A percentile compares a stretch with the other conserved stretches of the same genome.
These are phyloP conservation scores for Meda fulgida DNA, from an alignment of 2,797 vertebrate species.

Conservation along the genomic window DNA sequence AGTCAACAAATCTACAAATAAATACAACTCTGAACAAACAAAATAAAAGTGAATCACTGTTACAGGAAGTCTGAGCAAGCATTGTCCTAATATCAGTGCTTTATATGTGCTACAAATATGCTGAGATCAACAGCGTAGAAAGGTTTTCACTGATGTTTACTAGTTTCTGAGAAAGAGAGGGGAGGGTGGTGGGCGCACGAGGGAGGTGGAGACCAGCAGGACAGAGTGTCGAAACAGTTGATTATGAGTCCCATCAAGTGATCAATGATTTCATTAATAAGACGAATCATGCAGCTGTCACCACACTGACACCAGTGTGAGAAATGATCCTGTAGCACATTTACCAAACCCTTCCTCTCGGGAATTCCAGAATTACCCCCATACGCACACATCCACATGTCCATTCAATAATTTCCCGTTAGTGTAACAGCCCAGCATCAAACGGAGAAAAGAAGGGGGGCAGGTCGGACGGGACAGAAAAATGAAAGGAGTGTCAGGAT, in stretches of 20 bases:
- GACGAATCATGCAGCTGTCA: slow-evolving; percentile 97
- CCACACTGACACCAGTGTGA: slow-evolving; percentile 90
- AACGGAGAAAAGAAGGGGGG: slow-evolving; percentile 48
- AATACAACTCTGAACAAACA: background rate
- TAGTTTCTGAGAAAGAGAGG: background rate
- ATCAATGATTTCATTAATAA: slow-evolving; percentile 99
- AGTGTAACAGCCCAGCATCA: slow-evolving; percentile 65
- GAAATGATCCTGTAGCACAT: slow-evolving; percentile 85
- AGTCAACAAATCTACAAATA: background rate
- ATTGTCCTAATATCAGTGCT: background rate
- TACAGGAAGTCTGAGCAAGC: slow-evolving; percentile 44
- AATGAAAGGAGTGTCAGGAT: slow-evolving; percentile 31
- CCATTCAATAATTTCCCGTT: slow-evolving; percentile 88
- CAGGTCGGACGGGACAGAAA: slow-evolving; percentile 57
- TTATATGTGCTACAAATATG: slow-evolving; percentile 3
- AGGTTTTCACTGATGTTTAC: slow-evolving; percentile 5
- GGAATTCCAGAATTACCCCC: slow-evolving; percentile 47
- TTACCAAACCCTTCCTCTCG: slow-evolving; percentile 19
- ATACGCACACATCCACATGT: slow-evolving; percentile 18
- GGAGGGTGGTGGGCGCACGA: slow-evolving; percentile 45
- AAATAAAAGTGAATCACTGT: background rate
- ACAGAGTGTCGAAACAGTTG: slow-evolving; percentile 83
- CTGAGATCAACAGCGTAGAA: background rate
- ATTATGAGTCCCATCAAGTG: slow-evolving; percentile 98
- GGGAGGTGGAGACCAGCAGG: slow-evolving; percentile 71